phyloP scores from a whole-genome alignment of 2,113 vertebrate genomes.

The Amblyopsis rosae region DNA sequence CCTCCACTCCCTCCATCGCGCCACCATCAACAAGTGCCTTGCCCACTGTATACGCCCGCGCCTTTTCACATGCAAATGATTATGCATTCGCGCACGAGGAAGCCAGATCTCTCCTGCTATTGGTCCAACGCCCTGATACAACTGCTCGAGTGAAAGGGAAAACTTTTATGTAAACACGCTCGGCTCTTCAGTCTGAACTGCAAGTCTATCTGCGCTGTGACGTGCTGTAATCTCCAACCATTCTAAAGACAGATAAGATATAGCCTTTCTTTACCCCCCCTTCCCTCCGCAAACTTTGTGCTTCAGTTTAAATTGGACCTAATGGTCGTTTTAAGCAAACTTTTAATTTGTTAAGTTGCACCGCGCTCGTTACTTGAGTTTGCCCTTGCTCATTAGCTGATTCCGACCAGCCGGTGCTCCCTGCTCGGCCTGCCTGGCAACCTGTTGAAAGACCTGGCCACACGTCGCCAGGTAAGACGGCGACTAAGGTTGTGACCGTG shows the following conservation, averaged over 20 bases:
- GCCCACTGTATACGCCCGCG: conserved; percentile 31
- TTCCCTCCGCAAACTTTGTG: background rate
- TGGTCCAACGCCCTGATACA: conserved; percentile 57
- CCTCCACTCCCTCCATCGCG: background rate
- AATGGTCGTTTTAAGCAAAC: background rate
- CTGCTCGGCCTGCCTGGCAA: conserved; percentile 17
- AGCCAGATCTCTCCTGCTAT: conserved; percentile 47
- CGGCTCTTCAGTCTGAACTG: conserved; percentile 44
- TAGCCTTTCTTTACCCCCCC: background rate
- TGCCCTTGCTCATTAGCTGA: conserved; percentile 42
- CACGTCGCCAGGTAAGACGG: conserved; percentile 41
- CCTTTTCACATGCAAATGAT: conserved; percentile 73
- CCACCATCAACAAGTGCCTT: conserved; percentile 68
- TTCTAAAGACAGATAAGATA: conserved; percentile 6
- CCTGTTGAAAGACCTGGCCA: conserved; percentile 13
- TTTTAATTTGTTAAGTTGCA: background rate
- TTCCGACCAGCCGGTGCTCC: conserved; percentile 47
- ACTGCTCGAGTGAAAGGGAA: conserved; percentile 42
- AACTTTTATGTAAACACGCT: conserved; percentile 48
- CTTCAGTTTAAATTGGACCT: conserved; percentile 7
- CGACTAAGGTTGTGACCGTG: conserved; percentile 19
- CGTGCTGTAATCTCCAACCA: too few relatives aligned
- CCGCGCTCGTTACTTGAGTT: conserved; percentile 2
- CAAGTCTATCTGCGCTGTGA: conserved; percentile 51
- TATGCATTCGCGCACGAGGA: conserved; percentile 16